Evolutionary conservation across 2,113 vertebrate species (phyloP), one percentile per base, ranked within the genome.

Genomic region (Dicerorhinus sumatrensis): DNA sequence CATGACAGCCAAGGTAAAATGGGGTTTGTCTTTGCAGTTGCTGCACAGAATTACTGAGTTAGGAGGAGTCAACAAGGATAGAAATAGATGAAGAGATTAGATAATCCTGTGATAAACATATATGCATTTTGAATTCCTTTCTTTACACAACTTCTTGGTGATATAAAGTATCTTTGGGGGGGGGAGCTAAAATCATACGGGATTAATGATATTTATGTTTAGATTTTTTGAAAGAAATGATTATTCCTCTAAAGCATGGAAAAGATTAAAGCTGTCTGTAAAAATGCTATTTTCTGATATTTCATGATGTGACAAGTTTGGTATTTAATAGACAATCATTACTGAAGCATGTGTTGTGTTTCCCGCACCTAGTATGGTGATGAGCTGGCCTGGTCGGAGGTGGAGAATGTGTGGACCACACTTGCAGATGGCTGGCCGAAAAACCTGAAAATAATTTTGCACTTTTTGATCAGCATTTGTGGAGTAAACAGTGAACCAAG

Each of bases 341-440:
- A 6, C 83, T 95, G 36, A 94, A 9, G 17, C 42, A 7, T 48
- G 39, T 93, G 6, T 33, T 76, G 0, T 94, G 39, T 96, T 69
- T 93, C 9, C 60, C 51, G 9, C 48, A 12, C 84, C 23, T 84
- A 99, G 99, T 99, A 99, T 9, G 99, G 99, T 3, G 99, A 99
- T 94, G 99, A 99, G 98, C 99, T 99, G 97, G 99, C 99, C 36
- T 99, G 99, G 99, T 99, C 99, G 0, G 99, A 99, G 98, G 99
- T 99, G 80, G 99, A 99, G 98, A 99, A 99, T 1, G 99, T 99
- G 25, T 99, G 99, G 99, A 99, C 99, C 95, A 99, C 99, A 5
- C 99, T 99, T 95, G 99, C 99, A 92, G 99, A 99, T 96, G 99
- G 99, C 97, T 99, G 99, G 99, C 99, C 99, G 14, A 99, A 99